Conservation (phyloP, 2,888 invertebrate genomes). For the Drosophila vallismaia region DNA sequence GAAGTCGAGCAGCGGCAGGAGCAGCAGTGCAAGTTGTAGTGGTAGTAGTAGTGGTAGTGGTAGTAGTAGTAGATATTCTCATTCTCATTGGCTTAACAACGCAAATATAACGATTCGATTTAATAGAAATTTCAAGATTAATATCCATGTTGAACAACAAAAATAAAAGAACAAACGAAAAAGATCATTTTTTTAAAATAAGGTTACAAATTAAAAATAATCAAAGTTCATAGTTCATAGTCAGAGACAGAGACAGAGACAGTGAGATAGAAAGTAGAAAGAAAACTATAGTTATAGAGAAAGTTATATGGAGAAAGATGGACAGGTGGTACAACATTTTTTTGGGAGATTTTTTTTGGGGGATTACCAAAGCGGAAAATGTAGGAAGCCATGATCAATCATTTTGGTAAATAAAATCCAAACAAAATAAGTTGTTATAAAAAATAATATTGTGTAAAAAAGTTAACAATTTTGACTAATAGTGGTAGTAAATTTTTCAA, state of each 20-base stretch:
- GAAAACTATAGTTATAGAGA: conserved; percentile 18
- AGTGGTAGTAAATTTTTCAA: neutral
- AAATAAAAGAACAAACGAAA: conserved; percentile 63
- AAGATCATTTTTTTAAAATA: conserved; percentile 55
- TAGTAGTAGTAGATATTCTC: conserved; percentile 83
- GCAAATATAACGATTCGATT: conserved; percentile 80
- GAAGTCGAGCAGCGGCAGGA: conserved; percentile 73
- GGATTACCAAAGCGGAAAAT: conserved; percentile 22
- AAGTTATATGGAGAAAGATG: neutral
- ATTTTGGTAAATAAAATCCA: conserved; percentile 19
- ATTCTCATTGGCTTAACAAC: conserved; percentile 83
- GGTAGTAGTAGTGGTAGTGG: conserved; percentile 77
- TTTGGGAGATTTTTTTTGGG: conserved; percentile 4
- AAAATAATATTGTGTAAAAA: conserved; percentile 9
- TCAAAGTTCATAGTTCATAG: conserved; percentile 5
- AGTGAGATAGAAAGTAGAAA: conserved; percentile 40
- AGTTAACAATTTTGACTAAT: conserved; percentile 40
- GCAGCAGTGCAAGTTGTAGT: conserved; percentile 81
- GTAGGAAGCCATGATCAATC: conserved; percentile 41
- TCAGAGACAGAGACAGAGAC: conserved; percentile 7
- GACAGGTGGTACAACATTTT: conserved; percentile 19
- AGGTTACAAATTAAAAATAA: conserved; percentile 42
- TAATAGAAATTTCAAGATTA: conserved; percentile 68
- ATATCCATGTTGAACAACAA: conserved; percentile 55
- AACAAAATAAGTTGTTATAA: conserved; percentile 9